Evolutionary conservation across 2,113 vertebrate genomes (phyloP), one percentile per base, ranked within the genome.

Genomic region (Plecturocebus donacophilus): DNA sequence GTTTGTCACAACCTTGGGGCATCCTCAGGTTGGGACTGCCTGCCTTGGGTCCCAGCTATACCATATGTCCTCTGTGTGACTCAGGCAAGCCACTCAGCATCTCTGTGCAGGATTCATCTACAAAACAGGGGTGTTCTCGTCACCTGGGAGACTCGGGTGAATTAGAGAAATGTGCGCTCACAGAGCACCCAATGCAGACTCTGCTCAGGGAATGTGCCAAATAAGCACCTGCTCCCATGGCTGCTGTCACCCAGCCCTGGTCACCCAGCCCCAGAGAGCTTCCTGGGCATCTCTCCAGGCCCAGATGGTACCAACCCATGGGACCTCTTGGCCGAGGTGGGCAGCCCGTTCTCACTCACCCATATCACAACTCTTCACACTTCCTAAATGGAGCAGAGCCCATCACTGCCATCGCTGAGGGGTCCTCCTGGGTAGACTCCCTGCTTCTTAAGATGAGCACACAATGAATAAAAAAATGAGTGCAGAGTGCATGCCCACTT

Each of bases 1-100:
- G 79, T 58, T 42, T 40, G 27, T 2, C 35, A 6, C 11, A n/a
- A 42, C 35, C 12, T 35, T 32, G 25, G 56, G 35, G 45, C 64
- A 4, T 23, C 13, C 20, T 81, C 11, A 8, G 38, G 17, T 14
- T 5, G 0, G 21, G 2, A 4, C 52, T 49, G 49, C 27, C 25
- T 25, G 17, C 11, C 52, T 11, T 38, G 2, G 2, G 3, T 38
- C 64, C 20, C 19, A 0, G 17, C 20, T 45, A 3, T 1, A 7
- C 35, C 23, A 5, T 2, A 1, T 11, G 0, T 30, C 27, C 45
- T 19, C 61, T 54, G 6, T 38, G 32, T 49, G 12, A 1, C 32
- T 81, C 25, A 7, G 6, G 14, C 6, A 38, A 70, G 5, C 5
- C 14, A 3, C 25, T 45, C 17, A 13, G 16, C 20, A 32, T 10